Percentiles rank a stretch among this genome's conserved stretches.
Conservation (phyloP, 2,113 vertebrate genomes). For the Melierax canorus region DNA sequence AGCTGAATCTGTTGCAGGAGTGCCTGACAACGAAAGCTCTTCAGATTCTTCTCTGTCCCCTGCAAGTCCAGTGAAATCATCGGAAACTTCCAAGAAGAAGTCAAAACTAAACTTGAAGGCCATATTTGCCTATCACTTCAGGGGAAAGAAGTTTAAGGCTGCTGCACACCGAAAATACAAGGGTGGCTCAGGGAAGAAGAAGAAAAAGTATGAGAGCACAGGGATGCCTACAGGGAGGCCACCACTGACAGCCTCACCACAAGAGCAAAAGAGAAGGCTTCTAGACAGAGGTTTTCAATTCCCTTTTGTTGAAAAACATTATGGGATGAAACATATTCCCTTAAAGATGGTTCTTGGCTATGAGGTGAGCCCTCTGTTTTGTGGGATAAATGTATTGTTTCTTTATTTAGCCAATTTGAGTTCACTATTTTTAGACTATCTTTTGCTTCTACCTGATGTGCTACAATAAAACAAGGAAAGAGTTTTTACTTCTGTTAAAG, state of each 20-base stretch:
- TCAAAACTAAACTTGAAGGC: slow-evolving; percentile 63
- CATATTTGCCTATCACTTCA: slow-evolving; percentile 63
- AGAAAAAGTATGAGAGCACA: not conserved
- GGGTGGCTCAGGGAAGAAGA: rapidly evolving
- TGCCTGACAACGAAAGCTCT: not conserved
- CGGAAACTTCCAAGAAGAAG: not conserved
- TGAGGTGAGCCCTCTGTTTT: slow-evolving; percentile 60
- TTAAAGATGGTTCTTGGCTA: slow-evolving; percentile 71
- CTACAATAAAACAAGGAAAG: not conserved
- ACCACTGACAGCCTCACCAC: not conserved
- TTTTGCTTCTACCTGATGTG: not conserved
- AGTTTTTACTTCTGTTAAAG: not conserved
- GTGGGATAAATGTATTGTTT: not conserved
- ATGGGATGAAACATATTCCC: slow-evolving; percentile 63
- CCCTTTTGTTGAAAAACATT: slow-evolving; percentile 64
- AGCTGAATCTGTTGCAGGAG: not conserved
- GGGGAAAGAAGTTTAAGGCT: slow-evolving; percentile 16
- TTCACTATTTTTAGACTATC: not conserved
- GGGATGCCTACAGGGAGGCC: not conserved
- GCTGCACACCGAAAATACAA: not conserved
- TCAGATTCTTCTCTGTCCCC: slow-evolving; percentile 53
- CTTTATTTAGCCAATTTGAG: not conserved
- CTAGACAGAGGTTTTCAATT: slow-evolving; percentile 45
- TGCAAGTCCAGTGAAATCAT: not conserved
- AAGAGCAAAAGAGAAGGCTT: slow-evolving; percentile 22